These are phyloP conservation scores for Drymonia ruficornis DNA, from an alignment of 2,888 invertebrate species.

Conservation along the genomic window DNA sequence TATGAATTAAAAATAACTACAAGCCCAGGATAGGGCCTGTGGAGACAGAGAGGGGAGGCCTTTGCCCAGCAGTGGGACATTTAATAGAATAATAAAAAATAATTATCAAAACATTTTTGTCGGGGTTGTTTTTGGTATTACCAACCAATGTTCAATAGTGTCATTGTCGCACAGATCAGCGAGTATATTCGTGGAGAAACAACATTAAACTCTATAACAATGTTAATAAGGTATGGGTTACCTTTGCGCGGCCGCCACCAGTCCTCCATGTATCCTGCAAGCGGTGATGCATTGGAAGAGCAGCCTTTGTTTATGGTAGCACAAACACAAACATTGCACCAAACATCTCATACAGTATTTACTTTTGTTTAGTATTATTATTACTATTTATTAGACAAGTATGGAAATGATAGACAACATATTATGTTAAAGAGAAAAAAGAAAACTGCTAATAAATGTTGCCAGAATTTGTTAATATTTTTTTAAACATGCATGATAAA, in stretches of 20 bases:
- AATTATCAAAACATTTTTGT: no score
- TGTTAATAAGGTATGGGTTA: constrained; percentile 85
- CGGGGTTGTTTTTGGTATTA: no score
- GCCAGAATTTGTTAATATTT: constrained; percentile 33
- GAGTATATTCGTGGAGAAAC: constrained; percentile 38
- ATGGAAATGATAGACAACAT: constrained; percentile 38
- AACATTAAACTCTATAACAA: constrained; percentile 42
- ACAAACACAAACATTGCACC: constrained; percentile 85
- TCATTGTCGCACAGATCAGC: background rate
- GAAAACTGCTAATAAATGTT: constrained; percentile 39
- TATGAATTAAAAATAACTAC: no score
- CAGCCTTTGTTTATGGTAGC: constrained; percentile 85
- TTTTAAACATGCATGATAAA: background rate
- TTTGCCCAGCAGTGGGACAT: no score
- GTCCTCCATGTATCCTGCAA: constrained; percentile 99
- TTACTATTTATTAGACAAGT: constrained; percentile 12
- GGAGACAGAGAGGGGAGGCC: no score
- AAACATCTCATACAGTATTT: constrained; percentile 81
- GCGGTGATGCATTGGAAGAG: constrained; percentile 93
- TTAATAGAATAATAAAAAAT: no score
- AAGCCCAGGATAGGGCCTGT: no score
- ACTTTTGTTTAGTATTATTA: constrained; percentile 57
- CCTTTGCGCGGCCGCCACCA: constrained; percentile 99
- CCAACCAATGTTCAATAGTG: no score
- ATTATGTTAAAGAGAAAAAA: constrained; percentile 39